A percentile compares a stretch with the other conserved stretches of the same genome.
These are phyloP conservation scores for Lepetodrilus schrolli DNA, from an alignment of 2,888 invertebrate species.

Conservation along the genomic window DNA sequence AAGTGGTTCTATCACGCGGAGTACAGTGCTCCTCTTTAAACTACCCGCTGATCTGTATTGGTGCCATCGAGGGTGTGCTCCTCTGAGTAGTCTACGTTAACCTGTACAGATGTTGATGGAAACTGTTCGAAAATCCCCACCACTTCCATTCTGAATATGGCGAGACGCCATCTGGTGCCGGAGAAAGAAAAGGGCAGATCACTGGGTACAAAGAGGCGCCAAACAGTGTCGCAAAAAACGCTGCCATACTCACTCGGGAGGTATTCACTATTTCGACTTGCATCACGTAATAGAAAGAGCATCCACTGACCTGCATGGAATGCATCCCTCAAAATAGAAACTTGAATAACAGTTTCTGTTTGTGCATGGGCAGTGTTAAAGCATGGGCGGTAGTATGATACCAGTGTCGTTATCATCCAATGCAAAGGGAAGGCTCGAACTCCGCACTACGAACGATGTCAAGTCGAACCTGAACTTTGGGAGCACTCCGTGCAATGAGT, in stretches of 20 bases:
- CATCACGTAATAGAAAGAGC: background rate
- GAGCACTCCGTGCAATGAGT: too few relatives aligned
- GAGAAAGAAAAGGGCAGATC: conserved; percentile 3
- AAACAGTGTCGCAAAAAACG: background rate
- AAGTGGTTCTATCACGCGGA: background rate
- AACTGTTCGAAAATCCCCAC: background rate
- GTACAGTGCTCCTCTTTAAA: too few relatives aligned
- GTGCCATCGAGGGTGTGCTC: too few relatives aligned
- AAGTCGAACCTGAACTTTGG: too few relatives aligned
- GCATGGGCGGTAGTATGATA: too few relatives aligned
- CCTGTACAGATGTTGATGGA: conserved; percentile 14
- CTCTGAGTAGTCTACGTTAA: background rate
- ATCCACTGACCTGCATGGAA: background rate
- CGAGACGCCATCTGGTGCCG: background rate
- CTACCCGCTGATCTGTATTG: background rate
- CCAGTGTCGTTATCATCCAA: background rate
- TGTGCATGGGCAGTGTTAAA: too few relatives aligned
- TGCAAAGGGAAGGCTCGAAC: background rate
- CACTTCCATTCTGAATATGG: background rate
- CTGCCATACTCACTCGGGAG: background rate
- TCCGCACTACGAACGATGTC: too few relatives aligned
- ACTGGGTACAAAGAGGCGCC: conserved; percentile 11
- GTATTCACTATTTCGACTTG: background rate
- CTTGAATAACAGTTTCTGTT: too few relatives aligned
- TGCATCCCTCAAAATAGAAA: background rate